Evolutionary conservation across 2,888 invertebrate species (phyloP), one percentile per base, ranked within the genome.

Genomic region (Leucophenga maculata): DNA sequence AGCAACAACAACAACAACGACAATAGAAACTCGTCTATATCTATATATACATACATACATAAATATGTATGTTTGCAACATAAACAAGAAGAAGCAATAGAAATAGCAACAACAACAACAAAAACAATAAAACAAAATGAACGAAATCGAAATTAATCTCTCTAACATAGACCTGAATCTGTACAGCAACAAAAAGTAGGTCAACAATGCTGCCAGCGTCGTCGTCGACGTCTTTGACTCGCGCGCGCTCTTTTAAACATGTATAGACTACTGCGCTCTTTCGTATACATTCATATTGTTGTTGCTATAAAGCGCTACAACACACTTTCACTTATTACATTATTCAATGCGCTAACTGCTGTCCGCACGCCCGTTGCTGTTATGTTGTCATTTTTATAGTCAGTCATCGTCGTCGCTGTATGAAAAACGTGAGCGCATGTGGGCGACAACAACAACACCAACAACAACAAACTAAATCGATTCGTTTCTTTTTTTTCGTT

Each of bases 151-250:
- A 84, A 83, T 84, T 85, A 86, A 86, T 86, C 85, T 86, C 84
- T 89, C 92, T 93, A 93, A 94, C 94, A 95, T 95, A 94, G 94
- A 94, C 94, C 94, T 94, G 94, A 94, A 94, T 94, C 93, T 92
- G 91, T 79, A 77, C 74, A 78, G 65, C 67, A 50, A 74, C 78
- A 67, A 93, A 94, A 95, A 95, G 94, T 95, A 93, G 95, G 95
- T 94, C 95, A 94, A 92, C 80, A 77, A 72, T 74, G 78, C 73
- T 77, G 71, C 69, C 69, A 68, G 71, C 69, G 65, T n/a, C 68
- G 62, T 31, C 65, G 67, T 59, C 50, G 67, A 69, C 60, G 68
- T 59, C 59, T 65, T 72, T 55, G 66, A 62, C 59, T n/a, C n/a
- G n/a, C 65, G 67, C 67, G 68, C 57, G 66, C 68, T 72, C 18